Percentiles rank a stretch among this genome's conserved stretches.
Conservation (phyloP, 2,888 invertebrate genomes). For the Cryptophagus acutangulus region DNA sequence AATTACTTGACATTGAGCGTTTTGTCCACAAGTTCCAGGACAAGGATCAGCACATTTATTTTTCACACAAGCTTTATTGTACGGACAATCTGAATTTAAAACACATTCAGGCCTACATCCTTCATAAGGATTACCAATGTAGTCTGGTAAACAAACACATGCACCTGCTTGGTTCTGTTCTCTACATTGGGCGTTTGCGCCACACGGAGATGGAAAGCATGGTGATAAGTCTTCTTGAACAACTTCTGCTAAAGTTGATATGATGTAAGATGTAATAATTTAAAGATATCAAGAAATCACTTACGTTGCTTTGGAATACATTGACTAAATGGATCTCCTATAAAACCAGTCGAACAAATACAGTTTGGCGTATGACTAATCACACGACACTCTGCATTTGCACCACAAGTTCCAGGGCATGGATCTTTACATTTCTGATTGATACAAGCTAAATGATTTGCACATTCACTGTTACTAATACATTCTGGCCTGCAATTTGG, state of each 20-base stretch:
- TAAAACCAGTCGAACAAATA: slow-evolving; percentile 60
- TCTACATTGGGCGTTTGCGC: slow-evolving; percentile 68
- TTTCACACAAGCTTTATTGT: slow-evolving; percentile 63
- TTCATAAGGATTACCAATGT: slow-evolving; percentile 74
- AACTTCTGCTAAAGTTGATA: slow-evolving; percentile 60
- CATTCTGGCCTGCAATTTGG: slow-evolving; percentile 79
- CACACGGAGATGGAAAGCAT: slow-evolving; percentile 73
- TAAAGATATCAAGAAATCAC: slow-evolving; percentile 8
- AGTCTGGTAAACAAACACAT: slow-evolving; percentile 66
- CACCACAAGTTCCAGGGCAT: slow-evolving; percentile 66
- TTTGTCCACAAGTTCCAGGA: slow-evolving; percentile 70
- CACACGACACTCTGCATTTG: slow-evolving; percentile 69
- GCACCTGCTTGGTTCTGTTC: slow-evolving; percentile 61
- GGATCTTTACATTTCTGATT: slow-evolving; percentile 74
- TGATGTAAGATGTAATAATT: slow-evolving; percentile 17
- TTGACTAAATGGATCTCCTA: slow-evolving; percentile 72
- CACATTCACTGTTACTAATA: slow-evolving; percentile 70
- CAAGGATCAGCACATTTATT: slow-evolving; percentile 76
- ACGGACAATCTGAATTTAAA: slow-evolving; percentile 66
- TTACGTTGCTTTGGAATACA: slow-evolving; percentile 47
- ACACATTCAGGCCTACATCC: slow-evolving; percentile 72
- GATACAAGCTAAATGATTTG: slow-evolving; percentile 64
- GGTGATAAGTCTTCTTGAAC: slow-evolving; percentile 54
- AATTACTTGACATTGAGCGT: slow-evolving; percentile 70
- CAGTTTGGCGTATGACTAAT: slow-evolving; percentile 71